Evolutionary conservation across 2,113 vertebrate species (phyloP).

Genomic region (Larimichthys crocea): DNA sequence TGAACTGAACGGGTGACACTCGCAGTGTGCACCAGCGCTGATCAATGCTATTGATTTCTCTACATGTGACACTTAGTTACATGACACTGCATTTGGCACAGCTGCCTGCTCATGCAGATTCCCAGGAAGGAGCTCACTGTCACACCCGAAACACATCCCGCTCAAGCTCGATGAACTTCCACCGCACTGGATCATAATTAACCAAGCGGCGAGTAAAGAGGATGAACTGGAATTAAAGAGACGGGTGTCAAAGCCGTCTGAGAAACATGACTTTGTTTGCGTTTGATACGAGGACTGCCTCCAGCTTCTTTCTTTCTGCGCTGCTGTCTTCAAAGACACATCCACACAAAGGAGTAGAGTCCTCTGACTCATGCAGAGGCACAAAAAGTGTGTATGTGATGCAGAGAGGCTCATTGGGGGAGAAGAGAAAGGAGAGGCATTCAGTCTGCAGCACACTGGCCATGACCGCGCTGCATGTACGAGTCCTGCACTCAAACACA

Average conservation of each 20-base stretch:
- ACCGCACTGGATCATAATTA: constrained; percentile 10
- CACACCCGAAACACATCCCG: neutral
- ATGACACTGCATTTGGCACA: constrained; percentile 29
- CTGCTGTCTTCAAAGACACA: constrained; percentile 44
- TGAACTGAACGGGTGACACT: no score
- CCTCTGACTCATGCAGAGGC: constrained; percentile 67
- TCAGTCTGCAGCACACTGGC: neutral
- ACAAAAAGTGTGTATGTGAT: constrained; percentile 31
- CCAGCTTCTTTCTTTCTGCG: neutral
- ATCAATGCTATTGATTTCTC: constrained; percentile 19
- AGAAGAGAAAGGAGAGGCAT: constrained; percentile 14
- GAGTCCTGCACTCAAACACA: constrained; percentile 9
- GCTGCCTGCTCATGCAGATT: constrained; percentile 29
- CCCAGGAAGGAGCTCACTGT: constrained; percentile 1
- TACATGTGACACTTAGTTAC: neutral
- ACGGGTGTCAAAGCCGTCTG: neutral
- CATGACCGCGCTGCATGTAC: constrained; percentile 33
- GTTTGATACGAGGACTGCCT: neutral
- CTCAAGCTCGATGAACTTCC: neutral
- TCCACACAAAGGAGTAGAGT: constrained; percentile 48
- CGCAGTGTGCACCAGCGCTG: neutral
- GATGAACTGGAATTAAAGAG: neutral
- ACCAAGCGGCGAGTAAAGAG: constrained; percentile 1
- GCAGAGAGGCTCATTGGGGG: constrained; percentile 16
- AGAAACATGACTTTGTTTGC: constrained; percentile 6